Evolutionary conservation across 2,797 vertebrate species (phyloP).

Genomic region (Sebastes oblongus): DNA sequence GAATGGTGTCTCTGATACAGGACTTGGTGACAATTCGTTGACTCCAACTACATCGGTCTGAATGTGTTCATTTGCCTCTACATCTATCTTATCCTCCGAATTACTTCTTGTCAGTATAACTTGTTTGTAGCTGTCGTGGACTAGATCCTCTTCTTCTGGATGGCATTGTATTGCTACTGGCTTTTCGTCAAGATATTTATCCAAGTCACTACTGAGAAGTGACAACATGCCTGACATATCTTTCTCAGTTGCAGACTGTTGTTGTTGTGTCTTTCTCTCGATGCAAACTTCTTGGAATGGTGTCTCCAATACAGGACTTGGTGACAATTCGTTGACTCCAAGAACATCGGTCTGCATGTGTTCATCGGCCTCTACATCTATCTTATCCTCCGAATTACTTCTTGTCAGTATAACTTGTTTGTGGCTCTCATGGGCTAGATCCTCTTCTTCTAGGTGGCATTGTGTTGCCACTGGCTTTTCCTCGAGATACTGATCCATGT

Average conservation of each 20-base stretch:
- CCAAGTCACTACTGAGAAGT: conserved; percentile 47
- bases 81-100: neutral
- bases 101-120: neutral
- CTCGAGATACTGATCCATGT: conserved; percentile 29
- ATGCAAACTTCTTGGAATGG: no score
- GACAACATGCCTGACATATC: conserved; percentile 58
- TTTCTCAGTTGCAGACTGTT: conserved; percentile 23
- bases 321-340: neutral
- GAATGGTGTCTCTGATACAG: no score
- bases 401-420: conserved; percentile 27
- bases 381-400: neutral
- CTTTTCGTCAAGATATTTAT: conserved; percentile 25
- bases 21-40: neutral
- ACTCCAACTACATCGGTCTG: neutral
- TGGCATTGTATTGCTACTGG: neutral
- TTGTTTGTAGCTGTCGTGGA: conserved; percentile 43
- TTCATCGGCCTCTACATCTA: neutral
- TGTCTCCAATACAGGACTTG: no score
- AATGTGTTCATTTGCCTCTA: neutral
- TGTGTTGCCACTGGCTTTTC: neutral
- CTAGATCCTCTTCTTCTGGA: neutral
- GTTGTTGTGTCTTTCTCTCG: neutral
- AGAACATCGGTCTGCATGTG: neutral
- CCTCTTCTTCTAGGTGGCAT: neutral
- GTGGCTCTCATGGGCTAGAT: conserved; percentile 31